A percentile compares a stretch with the other conserved stretches of the same genome.
These are phyloP conservation scores for Campoplex nolae DNA, from an alignment of 2,888 invertebrate species.

Conservation along the genomic window DNA sequence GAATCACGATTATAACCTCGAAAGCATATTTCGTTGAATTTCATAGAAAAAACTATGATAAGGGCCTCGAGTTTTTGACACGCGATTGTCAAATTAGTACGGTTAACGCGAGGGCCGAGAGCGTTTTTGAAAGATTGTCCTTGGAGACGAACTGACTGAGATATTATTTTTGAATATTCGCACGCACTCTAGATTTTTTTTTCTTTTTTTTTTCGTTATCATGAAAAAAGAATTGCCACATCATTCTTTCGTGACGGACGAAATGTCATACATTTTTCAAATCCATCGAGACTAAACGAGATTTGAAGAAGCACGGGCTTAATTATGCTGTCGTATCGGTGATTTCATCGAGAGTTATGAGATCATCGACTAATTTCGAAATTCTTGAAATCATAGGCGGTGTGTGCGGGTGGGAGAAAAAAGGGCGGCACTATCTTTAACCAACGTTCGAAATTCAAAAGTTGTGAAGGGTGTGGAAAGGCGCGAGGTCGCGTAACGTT, in stretches of 20 bases:
- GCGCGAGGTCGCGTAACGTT: slow-evolving; percentile 11
- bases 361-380: slow-evolving; percentile 41
- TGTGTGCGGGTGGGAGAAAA: neutral
- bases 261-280: neutral
- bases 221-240: neutral
- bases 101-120: neutral
- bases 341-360: slow-evolving; percentile 29
- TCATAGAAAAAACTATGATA: neutral
- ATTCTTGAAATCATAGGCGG: neutral
- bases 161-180: neutral
- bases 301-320: slow-evolving; percentile 11
- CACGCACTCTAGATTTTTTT: neutral
- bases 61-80: neutral
- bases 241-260: neutral
- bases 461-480: slow-evolving; percentile 15
- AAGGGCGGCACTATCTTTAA: slow-evolving; percentile 12
- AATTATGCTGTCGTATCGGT: neutral
- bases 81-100: slow-evolving; percentile 1
- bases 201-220: neutral
- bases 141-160: neutral
- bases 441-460: slow-evolving; percentile 53
- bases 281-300: neutral
- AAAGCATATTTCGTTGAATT: neutral
- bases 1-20: neutral
- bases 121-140: neutral